Conservation (phyloP, 2,888 invertebrate species). For the Danaus chrysippus region DNA sequence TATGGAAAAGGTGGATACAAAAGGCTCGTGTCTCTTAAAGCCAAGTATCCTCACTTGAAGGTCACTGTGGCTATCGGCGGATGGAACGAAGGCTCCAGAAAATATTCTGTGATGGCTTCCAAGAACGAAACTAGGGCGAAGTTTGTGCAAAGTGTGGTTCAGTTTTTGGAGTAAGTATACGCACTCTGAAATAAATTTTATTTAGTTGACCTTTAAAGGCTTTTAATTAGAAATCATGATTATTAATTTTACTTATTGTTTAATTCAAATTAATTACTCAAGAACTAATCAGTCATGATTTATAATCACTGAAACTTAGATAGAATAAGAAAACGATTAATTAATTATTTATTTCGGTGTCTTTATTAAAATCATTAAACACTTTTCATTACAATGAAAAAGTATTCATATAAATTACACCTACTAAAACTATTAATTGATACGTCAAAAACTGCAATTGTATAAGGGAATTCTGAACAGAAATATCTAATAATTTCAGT, state of each 20-base stretch:
- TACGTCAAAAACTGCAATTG: background rate
- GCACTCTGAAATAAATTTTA: background rate
- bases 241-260: no score
- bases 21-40: conserved; percentile 82
- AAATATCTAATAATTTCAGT: conserved; percentile 51
- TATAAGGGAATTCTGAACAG: background rate
- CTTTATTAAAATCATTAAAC: no score
- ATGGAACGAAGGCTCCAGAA: conserved; percentile 92
- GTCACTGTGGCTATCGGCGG: conserved; percentile 91
- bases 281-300: no score
- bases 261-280: no score
- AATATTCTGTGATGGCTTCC: conserved; percentile 82
- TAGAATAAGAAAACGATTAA: no score
- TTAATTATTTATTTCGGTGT: no score
- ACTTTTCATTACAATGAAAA: no score
- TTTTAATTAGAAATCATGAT: no score
- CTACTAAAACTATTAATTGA: background rate
- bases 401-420: background rate
- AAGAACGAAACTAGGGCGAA: conserved; percentile 79
- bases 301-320: no score
- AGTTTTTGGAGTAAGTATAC: conserved; percentile 80
- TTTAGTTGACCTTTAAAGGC: background rate
- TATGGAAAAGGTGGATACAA: conserved; percentile 86
- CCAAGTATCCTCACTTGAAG: conserved; percentile 84
- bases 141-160: conserved; percentile 85